A percentile compares a stretch with the other conserved stretches of the same genome.
phyloP scores from a whole-genome alignment of 2,888 invertebrate species.

The Parasteatoda lunata region DNA sequence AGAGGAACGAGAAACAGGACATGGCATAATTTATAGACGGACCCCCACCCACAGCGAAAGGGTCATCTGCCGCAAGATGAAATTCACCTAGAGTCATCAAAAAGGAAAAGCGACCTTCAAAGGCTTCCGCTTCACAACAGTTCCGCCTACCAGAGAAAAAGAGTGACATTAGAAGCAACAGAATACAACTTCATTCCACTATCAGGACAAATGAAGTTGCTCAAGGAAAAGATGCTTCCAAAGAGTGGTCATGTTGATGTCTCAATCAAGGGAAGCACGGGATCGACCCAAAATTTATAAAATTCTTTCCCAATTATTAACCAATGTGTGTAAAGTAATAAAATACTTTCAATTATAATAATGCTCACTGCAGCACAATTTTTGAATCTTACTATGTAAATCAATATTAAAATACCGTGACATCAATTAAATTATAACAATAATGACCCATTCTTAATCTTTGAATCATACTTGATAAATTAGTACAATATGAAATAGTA shows the following conservation, averaged over 20 bases:
- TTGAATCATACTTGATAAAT: too few relatives aligned
- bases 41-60: constrained; percentile 29
- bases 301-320: too few relatives aligned
- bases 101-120: constrained; percentile 45
- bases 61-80: constrained; percentile 35
- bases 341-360: too few relatives aligned
- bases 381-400: too few relatives aligned
- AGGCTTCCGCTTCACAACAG: constrained; percentile 41
- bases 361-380: too few relatives aligned
- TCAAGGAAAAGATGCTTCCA: constrained; percentile 10
- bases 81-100: constrained; percentile 21
- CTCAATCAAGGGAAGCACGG: constrained; percentile 26
- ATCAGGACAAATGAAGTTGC: neutral
- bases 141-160: constrained; percentile 23
- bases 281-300: constrained; percentile 9
- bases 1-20: too few relatives aligned
- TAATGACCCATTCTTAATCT: too few relatives aligned
- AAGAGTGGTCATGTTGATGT: constrained; percentile 42
- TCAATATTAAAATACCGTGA: too few relatives aligned
- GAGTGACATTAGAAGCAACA: constrained; percentile 26
- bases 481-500: too few relatives aligned
- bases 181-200: neutral
- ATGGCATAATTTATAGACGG: constrained; percentile 9
- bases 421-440: too few relatives aligned
- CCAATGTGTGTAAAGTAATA: too few relatives aligned